Conservation (phyloP, 2,888 invertebrate genomes). For the Drosophila nr. medialis region DNA sequence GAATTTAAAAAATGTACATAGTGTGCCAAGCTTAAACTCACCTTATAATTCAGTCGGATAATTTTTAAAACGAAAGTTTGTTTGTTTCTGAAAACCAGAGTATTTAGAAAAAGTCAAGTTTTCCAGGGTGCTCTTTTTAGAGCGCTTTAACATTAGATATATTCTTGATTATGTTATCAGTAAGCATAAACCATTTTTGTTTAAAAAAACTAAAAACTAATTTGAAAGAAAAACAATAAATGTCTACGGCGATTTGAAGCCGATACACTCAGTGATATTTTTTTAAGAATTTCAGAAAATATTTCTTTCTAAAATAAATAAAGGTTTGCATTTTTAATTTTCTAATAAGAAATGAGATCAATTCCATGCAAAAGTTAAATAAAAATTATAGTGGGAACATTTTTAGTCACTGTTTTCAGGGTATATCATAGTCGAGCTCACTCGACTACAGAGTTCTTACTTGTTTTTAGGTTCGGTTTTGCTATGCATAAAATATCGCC, state of each 20-base stretch:
- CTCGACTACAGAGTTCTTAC: background rate
- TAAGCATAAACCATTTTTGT: background rate
- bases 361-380: background rate
- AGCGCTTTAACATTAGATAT: background rate
- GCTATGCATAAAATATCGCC: background rate
- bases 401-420: background rate
- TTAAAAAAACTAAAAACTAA: background rate
- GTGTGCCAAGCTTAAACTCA: background rate
- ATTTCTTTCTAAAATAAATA: constrained; percentile 2
- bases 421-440: background rate
- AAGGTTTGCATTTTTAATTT: background rate
- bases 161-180: background rate
- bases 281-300: background rate
- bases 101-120: background rate
- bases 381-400: background rate
- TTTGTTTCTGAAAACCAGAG: background rate
- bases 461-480: constrained; percentile 14
- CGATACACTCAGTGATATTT: background rate
- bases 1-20: background rate
- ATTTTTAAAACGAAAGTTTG: too few relatives aligned
- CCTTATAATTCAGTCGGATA: background rate
- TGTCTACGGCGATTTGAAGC: background rate
- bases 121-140: background rate
- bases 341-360: background rate
- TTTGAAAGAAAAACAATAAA: background rate